Base-by-base conservation (phyloP, 2,797 vertebrate genomes). In the Eidolon dupreanum region DNA sequence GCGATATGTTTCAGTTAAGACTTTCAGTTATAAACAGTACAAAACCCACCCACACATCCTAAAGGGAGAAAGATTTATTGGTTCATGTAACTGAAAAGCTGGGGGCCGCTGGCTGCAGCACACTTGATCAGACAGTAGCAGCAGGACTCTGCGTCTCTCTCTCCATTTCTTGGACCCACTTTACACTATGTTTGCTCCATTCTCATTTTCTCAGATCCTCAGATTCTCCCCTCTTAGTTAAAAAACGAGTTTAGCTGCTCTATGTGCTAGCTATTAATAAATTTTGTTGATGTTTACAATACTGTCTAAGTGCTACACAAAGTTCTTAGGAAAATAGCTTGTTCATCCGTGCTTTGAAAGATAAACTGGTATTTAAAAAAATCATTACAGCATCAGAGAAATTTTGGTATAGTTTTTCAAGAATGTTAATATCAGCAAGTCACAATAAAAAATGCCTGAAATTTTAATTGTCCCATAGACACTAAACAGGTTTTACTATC, bases 321-420 rank as follows among this genome's bases (percentile, higher is more conserved):
- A 96, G 55, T 70, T 90, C 90, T 97, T 77, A 93, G 4, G 19
- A 94, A 96, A 95, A 92, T 74, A 78, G 41, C 17, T 87, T 81
- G 16, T 59, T 92, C 24, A 71, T 66, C 19, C 28, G 82, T 78
- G 46, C 66, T 97, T 74, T 95, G 43, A 87, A 95, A 95, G 46
- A 96, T 17, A 95, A 90, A 95, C 2, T 78, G 16, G 41, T 24
- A 90, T 77, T 95, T 57, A 15, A 66, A 93, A 86, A 81, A 55
- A 17, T 68, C 71, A 95, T 24, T 63, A 92, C 84, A 92, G 38
- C 75, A 89, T n/a, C 74, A 49, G 78, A 87, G 10, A 57, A 12
- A 95, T 46, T 82, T 90, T 55, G 57, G 65, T 91, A 77, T 19
- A 88, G 88, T 66, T 46, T 94, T 89, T 91, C 36, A 83, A 77